Percentiles rank a stretch among this genome's conserved stretches.
Evolutionary conservation across 2,113 vertebrate genomes (phyloP).

Genomic region (Todiramphus chloris): DNA sequence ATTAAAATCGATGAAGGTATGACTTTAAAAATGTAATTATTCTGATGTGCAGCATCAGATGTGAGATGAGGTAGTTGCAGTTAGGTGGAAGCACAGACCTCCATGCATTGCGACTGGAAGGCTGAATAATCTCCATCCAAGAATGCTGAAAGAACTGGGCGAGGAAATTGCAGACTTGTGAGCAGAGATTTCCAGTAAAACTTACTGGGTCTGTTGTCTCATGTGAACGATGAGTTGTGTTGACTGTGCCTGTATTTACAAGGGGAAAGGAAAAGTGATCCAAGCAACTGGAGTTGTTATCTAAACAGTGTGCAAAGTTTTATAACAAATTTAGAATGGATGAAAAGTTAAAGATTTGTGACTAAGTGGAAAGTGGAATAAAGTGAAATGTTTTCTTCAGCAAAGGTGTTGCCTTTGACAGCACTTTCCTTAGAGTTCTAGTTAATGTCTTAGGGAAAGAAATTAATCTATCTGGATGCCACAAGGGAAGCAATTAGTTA

Average conservation of each 20-base stretch:
- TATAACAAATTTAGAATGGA: background rate
- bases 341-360: background rate
- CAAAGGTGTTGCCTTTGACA: background rate
- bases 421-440: background rate
- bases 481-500: background rate
- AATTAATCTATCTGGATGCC: background rate
- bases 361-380: background rate
- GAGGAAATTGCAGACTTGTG: background rate
- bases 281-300: background rate
- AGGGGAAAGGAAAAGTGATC: background rate
- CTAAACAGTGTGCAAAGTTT: background rate
- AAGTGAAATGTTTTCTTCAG: background rate
- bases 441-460: background rate
- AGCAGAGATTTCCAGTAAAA: background rate
- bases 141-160: background rate
- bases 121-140: background rate
- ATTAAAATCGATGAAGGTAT: background rate
- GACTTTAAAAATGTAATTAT: background rate
- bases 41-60: background rate
- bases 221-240: background rate
- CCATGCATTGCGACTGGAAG: background rate
- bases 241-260: background rate
- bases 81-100: background rate
- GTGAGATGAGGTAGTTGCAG: background rate
- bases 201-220: background rate